phyloP scores from a whole-genome alignment of 2,797 vertebrate species.

The Odontamblyopus lacepedii region DNA sequence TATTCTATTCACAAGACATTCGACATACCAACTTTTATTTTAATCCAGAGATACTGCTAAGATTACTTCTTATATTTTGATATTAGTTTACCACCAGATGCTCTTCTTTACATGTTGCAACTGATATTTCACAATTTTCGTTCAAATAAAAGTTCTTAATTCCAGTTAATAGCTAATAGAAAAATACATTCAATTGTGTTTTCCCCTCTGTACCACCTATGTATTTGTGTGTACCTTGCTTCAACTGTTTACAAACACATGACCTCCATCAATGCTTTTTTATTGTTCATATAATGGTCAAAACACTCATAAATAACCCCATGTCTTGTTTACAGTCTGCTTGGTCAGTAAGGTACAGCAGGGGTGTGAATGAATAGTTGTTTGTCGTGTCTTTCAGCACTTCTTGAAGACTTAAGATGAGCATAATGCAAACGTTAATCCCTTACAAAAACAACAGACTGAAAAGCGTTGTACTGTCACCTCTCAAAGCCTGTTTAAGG shows the following conservation, averaged over 20 bases:
- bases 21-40: neutral
- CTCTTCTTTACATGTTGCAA: no score
- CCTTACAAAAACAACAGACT: constrained; percentile 38
- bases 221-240: neutral
- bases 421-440: constrained; percentile 30
- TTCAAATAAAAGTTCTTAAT: neutral
- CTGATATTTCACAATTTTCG: neutral
- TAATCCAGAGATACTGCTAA: neutral
- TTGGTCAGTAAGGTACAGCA: neutral
- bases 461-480: constrained; percentile 26
- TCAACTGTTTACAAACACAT: neutral
- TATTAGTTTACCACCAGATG: no score
- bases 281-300: constrained; percentile 1
- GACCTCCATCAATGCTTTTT: neutral
- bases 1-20: neutral
- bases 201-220: neutral
- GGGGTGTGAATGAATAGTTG: constrained; percentile 1
- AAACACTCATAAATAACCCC: neutral
- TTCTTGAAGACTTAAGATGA: constrained; percentile 22
- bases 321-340: neutral
- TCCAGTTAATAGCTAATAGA: neutral
- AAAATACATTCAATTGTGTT: neutral
- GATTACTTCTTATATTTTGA: neutral
- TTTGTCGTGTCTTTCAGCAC: constrained; percentile 15
- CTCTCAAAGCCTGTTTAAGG: constrained; percentile 34